phyloP scores from a whole-genome alignment of 35 echinoderm and acorn worm genomes.

The Nesometra sesokonis region DNA sequence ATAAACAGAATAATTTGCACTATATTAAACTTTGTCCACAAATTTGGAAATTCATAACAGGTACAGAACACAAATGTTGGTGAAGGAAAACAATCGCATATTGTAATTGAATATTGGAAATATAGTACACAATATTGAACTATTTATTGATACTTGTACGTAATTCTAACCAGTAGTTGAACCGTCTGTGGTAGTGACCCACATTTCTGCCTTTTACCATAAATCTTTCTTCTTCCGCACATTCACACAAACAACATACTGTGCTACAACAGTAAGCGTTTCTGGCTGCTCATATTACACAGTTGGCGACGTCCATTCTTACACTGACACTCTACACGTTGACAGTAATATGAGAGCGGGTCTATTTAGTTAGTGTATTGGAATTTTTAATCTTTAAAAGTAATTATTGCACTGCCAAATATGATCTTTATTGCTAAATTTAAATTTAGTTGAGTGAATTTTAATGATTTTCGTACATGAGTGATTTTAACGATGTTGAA shows the following conservation, averaged over 20 bases:
- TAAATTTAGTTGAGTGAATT: too few relatives aligned
- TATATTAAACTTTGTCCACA: too few relatives aligned
- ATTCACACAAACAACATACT: not conserved
- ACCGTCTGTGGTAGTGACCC: not conserved
- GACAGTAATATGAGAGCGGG: not conserved
- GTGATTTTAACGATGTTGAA: too few relatives aligned
- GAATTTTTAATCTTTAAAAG: not conserved
- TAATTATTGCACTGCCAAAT: not conserved
- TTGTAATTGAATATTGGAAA: not conserved
- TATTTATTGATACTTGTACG: not conserved
- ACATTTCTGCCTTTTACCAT: not conserved
- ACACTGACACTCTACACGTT: not conserved
- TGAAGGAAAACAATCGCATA: too few relatives aligned
- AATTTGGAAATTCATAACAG: too few relatives aligned
- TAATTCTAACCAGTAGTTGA: not conserved
- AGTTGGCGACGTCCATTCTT: not conserved
- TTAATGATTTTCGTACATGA: too few relatives aligned
- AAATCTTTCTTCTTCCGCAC: not conserved
- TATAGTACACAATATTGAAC: not conserved
- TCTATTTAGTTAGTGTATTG: not conserved
- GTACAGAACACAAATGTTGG: too few relatives aligned
- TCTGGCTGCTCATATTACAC: not conserved
- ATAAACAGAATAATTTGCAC: too few relatives aligned
- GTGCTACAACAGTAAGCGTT: not conserved
- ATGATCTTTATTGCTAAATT: too few relatives aligned